phyloP scores from a whole-genome alignment of 2,888 invertebrate species.

The Belgica antarctica region DNA sequence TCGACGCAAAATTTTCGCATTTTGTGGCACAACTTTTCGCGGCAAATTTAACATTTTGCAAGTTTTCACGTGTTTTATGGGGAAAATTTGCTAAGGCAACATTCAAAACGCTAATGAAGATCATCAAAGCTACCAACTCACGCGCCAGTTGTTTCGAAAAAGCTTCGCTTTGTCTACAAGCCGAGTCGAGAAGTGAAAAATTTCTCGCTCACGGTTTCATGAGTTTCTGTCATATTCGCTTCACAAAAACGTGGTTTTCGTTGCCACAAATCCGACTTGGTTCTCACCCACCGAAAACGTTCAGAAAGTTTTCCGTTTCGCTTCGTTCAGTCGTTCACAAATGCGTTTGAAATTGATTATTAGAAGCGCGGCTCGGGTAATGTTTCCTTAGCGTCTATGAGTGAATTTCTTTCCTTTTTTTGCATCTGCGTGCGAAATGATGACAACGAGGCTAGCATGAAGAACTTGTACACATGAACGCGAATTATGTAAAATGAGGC shows the following conservation, averaged over 20 bases:
- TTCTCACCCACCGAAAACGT: not conserved
- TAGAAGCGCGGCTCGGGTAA: not conserved
- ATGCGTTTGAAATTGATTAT: slow-evolving; percentile 39
- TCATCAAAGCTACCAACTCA: too few species aligned
- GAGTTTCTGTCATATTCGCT: slow-evolving; percentile 36
- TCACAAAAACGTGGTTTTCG: slow-evolving; percentile 42
- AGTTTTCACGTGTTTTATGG: too few species aligned
- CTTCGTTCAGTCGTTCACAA: slow-evolving; percentile 8
- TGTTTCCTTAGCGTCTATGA: slow-evolving; percentile 18
- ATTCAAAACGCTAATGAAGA: too few species aligned
- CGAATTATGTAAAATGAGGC: slow-evolving; percentile 28
- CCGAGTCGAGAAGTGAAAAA: not conserved
- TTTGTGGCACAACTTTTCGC: too few species aligned
- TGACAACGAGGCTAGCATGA: slow-evolving; percentile 40
- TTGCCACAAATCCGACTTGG: not conserved
- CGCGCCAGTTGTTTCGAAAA: too few species aligned
- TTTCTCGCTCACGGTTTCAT: slow-evolving; percentile 2
- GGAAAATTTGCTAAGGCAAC: too few species aligned
- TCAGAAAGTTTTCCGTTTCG: not conserved
- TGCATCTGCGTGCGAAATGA: slow-evolving; percentile 44
- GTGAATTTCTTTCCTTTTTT: slow-evolving; percentile 43
- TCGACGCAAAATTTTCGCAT: too few species aligned
- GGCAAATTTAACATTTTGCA: too few species aligned
- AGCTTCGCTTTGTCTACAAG: slow-evolving; percentile 24
- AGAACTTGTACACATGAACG: slow-evolving; percentile 14